Conservation (phyloP, 2,888 invertebrate genomes). For the Eudemis profundana region DNA sequence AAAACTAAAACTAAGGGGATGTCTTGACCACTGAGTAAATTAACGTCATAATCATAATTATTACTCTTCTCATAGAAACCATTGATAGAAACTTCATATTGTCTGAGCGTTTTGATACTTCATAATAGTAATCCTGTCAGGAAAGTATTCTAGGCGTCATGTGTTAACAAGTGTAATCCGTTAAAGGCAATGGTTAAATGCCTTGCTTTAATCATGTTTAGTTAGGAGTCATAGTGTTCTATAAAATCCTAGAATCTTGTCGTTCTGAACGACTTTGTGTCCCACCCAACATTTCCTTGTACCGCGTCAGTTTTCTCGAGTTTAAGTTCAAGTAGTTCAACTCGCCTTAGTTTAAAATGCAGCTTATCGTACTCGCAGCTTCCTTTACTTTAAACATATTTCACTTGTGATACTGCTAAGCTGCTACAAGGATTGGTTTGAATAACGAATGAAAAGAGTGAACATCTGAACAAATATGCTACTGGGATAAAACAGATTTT, state of each 20-base stretch:
- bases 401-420: constrained; percentile 18
- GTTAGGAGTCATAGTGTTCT: background rate
- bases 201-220: no score
- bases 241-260: background rate
- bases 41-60: no score
- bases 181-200: no score
- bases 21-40: no score
- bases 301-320: constrained; percentile 22
- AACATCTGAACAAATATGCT: background rate
- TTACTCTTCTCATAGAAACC: no score
- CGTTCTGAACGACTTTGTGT: constrained; percentile 1
- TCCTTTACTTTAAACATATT: constrained; percentile 26
- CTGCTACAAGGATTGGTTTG: constrained; percentile 9
- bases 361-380: constrained; percentile 35
- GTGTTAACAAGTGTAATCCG: no score
- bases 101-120: no score
- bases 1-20: no score
- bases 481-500: background rate
- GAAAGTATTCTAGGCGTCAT: no score
- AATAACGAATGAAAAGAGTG: constrained; percentile 1
- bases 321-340: constrained; percentile 22
- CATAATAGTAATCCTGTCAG: no score
- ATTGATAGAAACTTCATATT: no score
- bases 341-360: constrained; percentile 26
- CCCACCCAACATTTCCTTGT: constrained; percentile 18